Percentiles rank a stretch among this genome's conserved stretches.
phyloP scores from a whole-genome alignment of 2,113 vertebrate species.

The Apus apus region DNA sequence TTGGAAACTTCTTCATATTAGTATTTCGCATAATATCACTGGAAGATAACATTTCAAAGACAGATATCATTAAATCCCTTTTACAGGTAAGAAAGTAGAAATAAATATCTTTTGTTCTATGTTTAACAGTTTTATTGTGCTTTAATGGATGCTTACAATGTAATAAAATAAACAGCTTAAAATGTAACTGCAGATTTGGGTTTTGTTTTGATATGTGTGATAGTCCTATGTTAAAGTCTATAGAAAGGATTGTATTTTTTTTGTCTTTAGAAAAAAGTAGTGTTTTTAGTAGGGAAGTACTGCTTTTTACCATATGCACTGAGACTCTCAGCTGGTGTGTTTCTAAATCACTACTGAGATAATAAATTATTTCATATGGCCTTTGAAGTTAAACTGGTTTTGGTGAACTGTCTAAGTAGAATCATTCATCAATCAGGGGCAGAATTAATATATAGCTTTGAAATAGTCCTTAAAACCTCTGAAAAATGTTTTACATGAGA shows the following conservation, averaged over 20 bases:
- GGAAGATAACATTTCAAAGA: not conserved
- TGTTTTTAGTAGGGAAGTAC: not conserved
- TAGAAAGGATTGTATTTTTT: not conserved
- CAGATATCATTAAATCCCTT: not conserved
- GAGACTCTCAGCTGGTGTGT: not conserved
- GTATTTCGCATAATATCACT: not conserved
- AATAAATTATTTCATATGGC: not conserved
- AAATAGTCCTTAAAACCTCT: not conserved
- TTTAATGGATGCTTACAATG: not conserved
- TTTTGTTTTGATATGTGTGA: not conserved
- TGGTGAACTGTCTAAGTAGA: slow-evolving; percentile 44
- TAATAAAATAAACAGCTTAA: slow-evolving; percentile 20
- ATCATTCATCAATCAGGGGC: not conserved
- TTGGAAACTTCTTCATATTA: not conserved
- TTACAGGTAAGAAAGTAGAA: slow-evolving; percentile 25
- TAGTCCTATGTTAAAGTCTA: not conserved
- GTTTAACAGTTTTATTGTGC: not conserved
- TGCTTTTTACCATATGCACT: not conserved
- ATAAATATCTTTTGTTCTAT: not conserved
- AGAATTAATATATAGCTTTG: slow-evolving; percentile 29
- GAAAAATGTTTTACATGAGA: slow-evolving; percentile 4
- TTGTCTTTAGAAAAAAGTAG: not conserved
- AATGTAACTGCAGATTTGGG: not conserved
- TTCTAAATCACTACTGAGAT: not conserved
- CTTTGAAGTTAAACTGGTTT: slow-evolving; percentile 39